Evolutionary conservation across 2,797 vertebrate species (phyloP).

Genomic region (Ibycter americanus): DNA sequence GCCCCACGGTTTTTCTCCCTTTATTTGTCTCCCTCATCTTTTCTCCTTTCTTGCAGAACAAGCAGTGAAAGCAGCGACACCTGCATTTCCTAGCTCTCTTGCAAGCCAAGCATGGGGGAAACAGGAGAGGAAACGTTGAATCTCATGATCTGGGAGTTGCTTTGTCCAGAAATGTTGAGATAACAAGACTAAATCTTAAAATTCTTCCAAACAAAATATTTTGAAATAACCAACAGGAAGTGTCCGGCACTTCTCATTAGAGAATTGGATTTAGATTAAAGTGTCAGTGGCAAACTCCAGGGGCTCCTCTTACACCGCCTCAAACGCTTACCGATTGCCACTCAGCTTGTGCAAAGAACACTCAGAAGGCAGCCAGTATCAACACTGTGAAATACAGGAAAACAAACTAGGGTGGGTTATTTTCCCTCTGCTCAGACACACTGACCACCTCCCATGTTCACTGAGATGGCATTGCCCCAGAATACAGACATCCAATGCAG

Average conservation of each 20-base stretch:
- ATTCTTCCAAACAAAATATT: conserved; percentile 7
- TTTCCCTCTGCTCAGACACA: neutral
- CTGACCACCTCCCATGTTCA: neutral
- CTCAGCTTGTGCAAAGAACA: neutral
- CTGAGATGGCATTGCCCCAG: neutral
- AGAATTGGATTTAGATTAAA: neutral
- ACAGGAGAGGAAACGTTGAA: neutral
- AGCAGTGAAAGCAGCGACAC: neutral
- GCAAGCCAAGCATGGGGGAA: neutral
- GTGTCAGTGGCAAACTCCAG: neutral
- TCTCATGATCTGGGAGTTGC: neutral
- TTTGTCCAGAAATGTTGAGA: conserved; percentile 4
- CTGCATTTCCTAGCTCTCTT: neutral
- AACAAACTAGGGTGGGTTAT: neutral
- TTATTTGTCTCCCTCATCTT: neutral
- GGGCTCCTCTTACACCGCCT: neutral
- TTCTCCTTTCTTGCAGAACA: neutral
- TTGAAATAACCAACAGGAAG: neutral
- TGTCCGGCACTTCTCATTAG: neutral
- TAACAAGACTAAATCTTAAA: neutral
- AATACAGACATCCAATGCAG: neutral
- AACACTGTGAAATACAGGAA: neutral
- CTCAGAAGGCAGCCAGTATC: neutral
- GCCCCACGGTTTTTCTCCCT: neutral
- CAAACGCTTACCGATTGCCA: neutral